Evolutionary conservation across 1,140 invertebrate genomes (phyloP).

Genomic region (Drosophila erecta): DNA sequence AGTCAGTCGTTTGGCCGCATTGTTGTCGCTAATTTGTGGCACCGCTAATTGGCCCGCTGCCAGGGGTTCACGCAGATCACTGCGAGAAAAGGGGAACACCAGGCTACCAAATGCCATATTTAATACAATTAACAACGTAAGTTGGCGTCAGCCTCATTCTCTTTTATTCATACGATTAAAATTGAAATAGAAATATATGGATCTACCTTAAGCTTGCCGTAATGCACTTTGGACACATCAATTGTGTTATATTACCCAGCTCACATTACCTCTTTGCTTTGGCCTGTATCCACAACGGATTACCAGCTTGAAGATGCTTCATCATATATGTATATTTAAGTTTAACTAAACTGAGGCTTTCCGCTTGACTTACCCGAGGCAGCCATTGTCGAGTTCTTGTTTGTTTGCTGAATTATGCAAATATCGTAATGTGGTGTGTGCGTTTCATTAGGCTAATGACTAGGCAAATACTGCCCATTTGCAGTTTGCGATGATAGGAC

Average conservation of each 20-base stretch:
- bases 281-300: conserved; percentile 8
- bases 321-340: not conserved
- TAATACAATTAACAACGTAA: no score
- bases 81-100: not conserved
- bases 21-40: conserved; percentile 37
- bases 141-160: no score
- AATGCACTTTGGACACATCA: not conserved
- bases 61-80: conserved; percentile 13
- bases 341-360: conserved; percentile 3
- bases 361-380: conserved; percentile 8
- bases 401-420: conserved; percentile 61
- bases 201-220: no score
- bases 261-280: not conserved
- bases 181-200: not conserved
- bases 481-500: conserved; percentile 24
- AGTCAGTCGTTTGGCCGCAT: conserved; percentile 53
- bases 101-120: no score
- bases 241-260: not conserved
- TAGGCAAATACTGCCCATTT: conserved; percentile 56
- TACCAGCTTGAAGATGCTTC: not conserved
- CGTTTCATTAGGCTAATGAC: conserved; percentile 76
- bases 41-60: conserved; percentile 38
- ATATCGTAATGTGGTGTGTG: conserved; percentile 53
- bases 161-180: not conserved
- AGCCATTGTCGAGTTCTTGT: conserved; percentile 7